Evolutionary conservation across 2,888 invertebrate species (phyloP).

Genomic region (Macrostomum cliftonense): DNA sequence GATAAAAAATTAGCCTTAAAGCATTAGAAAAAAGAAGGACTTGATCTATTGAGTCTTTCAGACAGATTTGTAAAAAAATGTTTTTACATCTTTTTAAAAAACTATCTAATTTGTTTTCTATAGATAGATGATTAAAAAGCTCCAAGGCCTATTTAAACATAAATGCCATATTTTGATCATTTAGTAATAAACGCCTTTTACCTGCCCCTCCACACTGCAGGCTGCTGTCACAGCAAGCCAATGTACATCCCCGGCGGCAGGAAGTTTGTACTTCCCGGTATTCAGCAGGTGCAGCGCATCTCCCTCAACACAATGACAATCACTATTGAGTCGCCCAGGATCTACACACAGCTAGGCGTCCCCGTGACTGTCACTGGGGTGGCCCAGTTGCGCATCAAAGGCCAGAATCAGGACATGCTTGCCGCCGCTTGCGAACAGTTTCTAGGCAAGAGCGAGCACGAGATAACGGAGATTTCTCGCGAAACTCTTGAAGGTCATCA

Average conservation of each 20-base stretch:
- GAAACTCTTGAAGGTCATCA: constrained; percentile 40
- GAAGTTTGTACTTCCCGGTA: constrained; percentile 1
- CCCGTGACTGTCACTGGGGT: constrained; percentile 90
- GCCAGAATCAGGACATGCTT: constrained; percentile 35
- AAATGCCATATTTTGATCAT: no score
- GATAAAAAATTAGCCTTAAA: no score
- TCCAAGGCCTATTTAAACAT: no score
- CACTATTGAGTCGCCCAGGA: constrained; percentile 79
- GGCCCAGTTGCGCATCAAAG: constrained; percentile 56
- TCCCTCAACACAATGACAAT: constrained; percentile 90
- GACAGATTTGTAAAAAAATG: no score
- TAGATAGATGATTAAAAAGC: no score
- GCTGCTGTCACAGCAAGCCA: not conserved
- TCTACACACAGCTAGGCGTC: constrained; percentile 84
- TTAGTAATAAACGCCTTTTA: no score
- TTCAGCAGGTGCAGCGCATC: constrained; percentile 43
- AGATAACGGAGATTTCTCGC: constrained; percentile 33
- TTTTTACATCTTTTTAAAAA: no score
- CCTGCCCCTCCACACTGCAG: no score
- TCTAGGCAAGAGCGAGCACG: constrained; percentile 32
- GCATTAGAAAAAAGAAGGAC: no score
- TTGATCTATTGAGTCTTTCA: no score
- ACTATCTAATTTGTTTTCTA: no score
- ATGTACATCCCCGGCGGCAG: constrained; percentile 1
- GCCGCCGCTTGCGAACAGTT: constrained; percentile 38